Percentiles rank a stretch among this genome's conserved stretches.
phyloP scores from a whole-genome alignment of 2,113 vertebrate species.

The Stomatorhinus ivindoensis region DNA sequence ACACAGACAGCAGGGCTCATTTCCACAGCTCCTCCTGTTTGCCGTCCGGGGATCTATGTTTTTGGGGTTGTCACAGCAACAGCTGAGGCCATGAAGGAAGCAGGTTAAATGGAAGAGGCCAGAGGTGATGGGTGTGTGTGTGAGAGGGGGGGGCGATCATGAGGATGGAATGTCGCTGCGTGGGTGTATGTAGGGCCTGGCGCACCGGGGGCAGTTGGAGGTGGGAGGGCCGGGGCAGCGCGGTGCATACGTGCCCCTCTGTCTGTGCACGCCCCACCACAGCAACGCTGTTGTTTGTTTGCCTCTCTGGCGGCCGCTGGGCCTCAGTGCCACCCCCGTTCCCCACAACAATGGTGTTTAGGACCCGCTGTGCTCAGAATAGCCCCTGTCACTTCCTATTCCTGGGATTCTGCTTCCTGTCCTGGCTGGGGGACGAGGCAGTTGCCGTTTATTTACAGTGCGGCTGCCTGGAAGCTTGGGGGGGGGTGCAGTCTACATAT shows the following conservation, averaged over 20 bases:
- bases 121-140: slow-evolving; percentile 17
- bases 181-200: slow-evolving; percentile 2
- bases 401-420: slow-evolving; percentile 63
- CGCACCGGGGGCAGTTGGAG: not conserved
- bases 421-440: slow-evolving; percentile 47
- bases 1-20: not conserved
- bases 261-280: slow-evolving; percentile 40
- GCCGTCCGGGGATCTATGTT: not conserved
- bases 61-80: slow-evolving; percentile 30
- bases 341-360: slow-evolving; percentile 69
- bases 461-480: slow-evolving; percentile 49
- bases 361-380: slow-evolving; percentile 59
- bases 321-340: slow-evolving; percentile 56
- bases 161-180: not conserved
- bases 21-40: slow-evolving; percentile 4
- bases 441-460: slow-evolving; percentile 62
- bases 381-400: slow-evolving; percentile 62
- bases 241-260: slow-evolving; percentile 56
- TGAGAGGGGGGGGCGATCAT: not conserved
- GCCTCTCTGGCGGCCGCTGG: slow-evolving; percentile 52
- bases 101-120: not conserved
- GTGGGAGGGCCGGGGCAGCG: not conserved
- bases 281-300: slow-evolving; percentile 58
- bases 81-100: not conserved
- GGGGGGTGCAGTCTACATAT: slow-evolving; percentile 33